These are phyloP conservation scores for Elanoides forficatus DNA, from an alignment of 2,113 vertebrate species.

Conservation along the genomic window DNA sequence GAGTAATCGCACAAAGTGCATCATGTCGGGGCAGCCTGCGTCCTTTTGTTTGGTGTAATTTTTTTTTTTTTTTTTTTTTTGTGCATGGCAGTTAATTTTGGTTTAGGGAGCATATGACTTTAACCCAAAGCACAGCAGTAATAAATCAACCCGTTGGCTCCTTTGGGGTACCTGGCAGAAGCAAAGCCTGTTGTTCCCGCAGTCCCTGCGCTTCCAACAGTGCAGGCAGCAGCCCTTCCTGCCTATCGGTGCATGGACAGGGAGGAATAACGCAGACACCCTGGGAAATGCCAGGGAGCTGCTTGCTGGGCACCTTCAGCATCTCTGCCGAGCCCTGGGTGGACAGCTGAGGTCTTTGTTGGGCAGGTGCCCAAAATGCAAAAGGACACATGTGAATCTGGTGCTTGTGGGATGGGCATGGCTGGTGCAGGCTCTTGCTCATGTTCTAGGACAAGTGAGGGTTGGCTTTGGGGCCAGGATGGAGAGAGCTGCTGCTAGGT, in stretches of 20 bases:
- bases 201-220: accelerated
- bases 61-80: background rate
- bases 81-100: background rate
- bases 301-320: background rate
- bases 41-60: background rate
- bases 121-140: background rate
- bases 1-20: background rate
- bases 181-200: background rate
- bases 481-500: background rate
- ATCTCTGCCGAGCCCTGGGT: accelerated
- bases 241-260: accelerated
- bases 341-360: background rate
- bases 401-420: background rate
- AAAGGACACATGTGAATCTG: accelerated
- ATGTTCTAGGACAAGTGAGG: accelerated
- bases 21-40: accelerated
- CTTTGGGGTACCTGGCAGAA: background rate
- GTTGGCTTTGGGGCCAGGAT: background rate
- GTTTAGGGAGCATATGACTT: background rate
- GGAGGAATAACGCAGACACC: accelerated
- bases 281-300: background rate
- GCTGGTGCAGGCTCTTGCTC: background rate
- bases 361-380: background rate
- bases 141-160: background rate
- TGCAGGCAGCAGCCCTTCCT: background rate